These are phyloP conservation scores for Nysson spinosus DNA, from an alignment of 2,888 invertebrate species.

Conservation along the genomic window DNA sequence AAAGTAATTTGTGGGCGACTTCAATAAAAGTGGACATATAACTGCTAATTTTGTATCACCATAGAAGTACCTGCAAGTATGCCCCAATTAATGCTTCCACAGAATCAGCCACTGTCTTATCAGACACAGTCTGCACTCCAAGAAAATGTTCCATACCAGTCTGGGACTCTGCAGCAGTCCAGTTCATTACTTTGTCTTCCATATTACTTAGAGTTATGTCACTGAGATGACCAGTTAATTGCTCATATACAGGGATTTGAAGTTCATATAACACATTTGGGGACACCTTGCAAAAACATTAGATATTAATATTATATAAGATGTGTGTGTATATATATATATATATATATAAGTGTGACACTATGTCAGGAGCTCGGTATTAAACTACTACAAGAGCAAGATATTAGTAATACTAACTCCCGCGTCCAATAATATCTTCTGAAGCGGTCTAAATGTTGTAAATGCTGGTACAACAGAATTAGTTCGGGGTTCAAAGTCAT, in stretches of 20 bases:
- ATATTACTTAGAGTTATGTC: slow-evolving; percentile 68
- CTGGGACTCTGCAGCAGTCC: slow-evolving; percentile 71
- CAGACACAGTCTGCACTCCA: slow-evolving; percentile 78
- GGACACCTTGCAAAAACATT: slow-evolving; percentile 75
- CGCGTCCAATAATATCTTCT: slow-evolving; percentile 73
- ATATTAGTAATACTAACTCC: slow-evolving; percentile 57
- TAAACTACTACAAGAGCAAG: too few relatives aligned
- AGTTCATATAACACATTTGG: slow-evolving; percentile 79
- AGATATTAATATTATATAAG: slow-evolving; percentile 10
- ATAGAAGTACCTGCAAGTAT: slow-evolving; percentile 80
- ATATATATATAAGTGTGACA: background rate
- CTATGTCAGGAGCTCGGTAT: background rate
- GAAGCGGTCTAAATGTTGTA: slow-evolving; percentile 80
- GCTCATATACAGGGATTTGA: slow-evolving; percentile 77
- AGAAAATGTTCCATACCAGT: slow-evolving; percentile 79
- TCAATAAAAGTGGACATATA: background rate
- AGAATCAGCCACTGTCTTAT: slow-evolving; percentile 88
- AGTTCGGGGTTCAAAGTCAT: slow-evolving; percentile 82
- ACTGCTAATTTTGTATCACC: background rate
- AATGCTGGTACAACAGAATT: slow-evolving; percentile 92
- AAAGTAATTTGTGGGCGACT: background rate
- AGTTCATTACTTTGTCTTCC: slow-evolving; percentile 59
- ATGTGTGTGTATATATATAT: background rate
- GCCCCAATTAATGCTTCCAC: slow-evolving; percentile 92
- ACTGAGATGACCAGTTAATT: slow-evolving; percentile 73